phyloP scores from a whole-genome alignment of 1,140 invertebrate species.

The Brachionus calyciflorus region DNA sequence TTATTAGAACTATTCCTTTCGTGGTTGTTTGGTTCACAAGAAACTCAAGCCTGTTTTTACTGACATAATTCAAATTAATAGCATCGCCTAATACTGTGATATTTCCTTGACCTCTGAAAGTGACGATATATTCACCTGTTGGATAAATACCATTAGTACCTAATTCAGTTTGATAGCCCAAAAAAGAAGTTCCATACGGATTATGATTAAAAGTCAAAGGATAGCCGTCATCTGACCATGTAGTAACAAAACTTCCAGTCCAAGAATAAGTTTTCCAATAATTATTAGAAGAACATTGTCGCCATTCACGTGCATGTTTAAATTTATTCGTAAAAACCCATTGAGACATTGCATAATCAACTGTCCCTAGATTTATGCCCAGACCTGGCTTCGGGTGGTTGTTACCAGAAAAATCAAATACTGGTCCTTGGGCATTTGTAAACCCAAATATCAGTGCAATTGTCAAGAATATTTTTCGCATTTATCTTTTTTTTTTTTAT shows the following conservation, averaged over 20 bases:
- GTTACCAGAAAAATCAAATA: neutral
- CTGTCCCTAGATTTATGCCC: conserved; percentile 1
- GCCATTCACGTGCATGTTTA: conserved; percentile 15
- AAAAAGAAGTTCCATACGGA: neutral
- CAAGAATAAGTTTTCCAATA: neutral
- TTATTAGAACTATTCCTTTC: conserved; percentile 12
- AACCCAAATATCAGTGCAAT: no score
- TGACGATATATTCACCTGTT: neutral
- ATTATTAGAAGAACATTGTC: neutral
- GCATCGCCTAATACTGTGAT: conserved; percentile 16
- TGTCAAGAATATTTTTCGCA: no score
- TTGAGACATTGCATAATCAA: conserved; percentile 1
- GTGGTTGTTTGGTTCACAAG: neutral
- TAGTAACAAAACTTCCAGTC: neutral
- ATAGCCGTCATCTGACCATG: conserved; percentile 11
- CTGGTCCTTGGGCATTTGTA: no score
- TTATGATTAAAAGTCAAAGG: neutral
- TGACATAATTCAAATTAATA: neutral
- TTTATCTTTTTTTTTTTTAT: no score
- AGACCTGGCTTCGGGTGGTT: neutral
- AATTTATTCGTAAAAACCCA: conserved; percentile 30
- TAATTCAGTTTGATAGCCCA: neutral
- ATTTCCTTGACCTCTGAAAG: neutral
- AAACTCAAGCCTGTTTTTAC: neutral
- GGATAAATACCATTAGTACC: conserved; percentile 2